phyloP scores from a whole-genome alignment of 2,113 vertebrate species.

The Deroptyus accipitrinus region DNA sequence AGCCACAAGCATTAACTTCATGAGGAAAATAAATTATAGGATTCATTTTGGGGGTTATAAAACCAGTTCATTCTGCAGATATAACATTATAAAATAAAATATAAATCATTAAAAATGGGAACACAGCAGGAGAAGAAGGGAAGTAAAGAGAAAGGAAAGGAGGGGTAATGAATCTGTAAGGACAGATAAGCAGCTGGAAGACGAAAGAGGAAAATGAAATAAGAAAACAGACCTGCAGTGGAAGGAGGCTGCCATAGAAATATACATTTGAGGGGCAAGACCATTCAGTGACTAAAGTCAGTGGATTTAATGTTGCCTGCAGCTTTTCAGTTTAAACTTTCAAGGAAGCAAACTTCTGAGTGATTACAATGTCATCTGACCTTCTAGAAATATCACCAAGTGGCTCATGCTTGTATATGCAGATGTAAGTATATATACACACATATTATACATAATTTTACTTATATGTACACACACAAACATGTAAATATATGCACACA shows the following conservation, averaged over 20 bases:
- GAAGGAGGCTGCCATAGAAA: neutral
- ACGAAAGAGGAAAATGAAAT: constrained; percentile 47
- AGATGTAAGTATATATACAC: neutral
- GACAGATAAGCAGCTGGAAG: constrained; percentile 56
- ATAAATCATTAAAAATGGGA: constrained; percentile 54
- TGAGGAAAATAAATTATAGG: neutral
- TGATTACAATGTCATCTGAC: neutral
- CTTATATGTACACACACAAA: neutral
- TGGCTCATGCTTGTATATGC: neutral
- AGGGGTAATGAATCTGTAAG: constrained; percentile 61
- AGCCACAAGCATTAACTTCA: neutral
- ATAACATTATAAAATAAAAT: constrained; percentile 47
- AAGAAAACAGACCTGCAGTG: neutral
- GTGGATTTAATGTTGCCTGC: neutral
- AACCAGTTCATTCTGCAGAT: constrained; percentile 25
- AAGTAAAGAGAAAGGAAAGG: constrained; percentile 27
- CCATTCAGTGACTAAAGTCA: neutral
- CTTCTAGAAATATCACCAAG: neutral
- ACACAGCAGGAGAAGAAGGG: constrained; percentile 34
- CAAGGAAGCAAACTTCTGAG: neutral
- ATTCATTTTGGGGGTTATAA: constrained; percentile 30
- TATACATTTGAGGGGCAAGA: neutral
- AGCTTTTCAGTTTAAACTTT: neutral
- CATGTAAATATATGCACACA: neutral
- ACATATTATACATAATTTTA: fast-evolving